Conservation (phyloP, 2,797 vertebrate species). For the Psittacula derbiana region DNA sequence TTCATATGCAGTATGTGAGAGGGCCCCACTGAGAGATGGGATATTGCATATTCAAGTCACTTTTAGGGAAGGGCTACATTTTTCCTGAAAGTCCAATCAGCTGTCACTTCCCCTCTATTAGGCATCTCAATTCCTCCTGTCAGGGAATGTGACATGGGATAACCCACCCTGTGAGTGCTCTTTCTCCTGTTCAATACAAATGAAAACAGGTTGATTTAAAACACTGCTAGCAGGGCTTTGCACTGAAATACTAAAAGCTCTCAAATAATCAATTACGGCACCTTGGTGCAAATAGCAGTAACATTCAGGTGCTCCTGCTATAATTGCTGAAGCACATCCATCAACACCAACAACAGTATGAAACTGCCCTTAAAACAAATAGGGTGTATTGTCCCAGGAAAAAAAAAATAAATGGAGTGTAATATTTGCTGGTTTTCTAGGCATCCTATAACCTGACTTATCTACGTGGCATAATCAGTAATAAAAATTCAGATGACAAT, state of each 20-base stretch:
- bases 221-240: background rate
- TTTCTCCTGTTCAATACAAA: background rate
- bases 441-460: background rate
- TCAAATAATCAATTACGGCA: background rate
- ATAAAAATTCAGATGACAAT: background rate
- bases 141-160: background rate
- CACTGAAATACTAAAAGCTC: background rate
- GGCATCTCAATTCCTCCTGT: background rate
- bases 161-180: background rate
- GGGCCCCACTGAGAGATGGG: background rate
- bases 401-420: background rate
- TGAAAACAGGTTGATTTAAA: background rate
- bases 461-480: background rate
- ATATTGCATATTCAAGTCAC: background rate
- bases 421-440: background rate
- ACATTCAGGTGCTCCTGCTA: background rate
- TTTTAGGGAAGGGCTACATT: background rate
- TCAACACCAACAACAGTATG: background rate
- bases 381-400: background rate
- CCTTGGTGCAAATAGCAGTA: background rate
- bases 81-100: background rate
- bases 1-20: background rate
- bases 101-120: background rate
- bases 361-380: background rate
- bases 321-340: background rate